Conservation (phyloP, 1,140 invertebrate genomes). For the Agrypnia vestita region DNA sequence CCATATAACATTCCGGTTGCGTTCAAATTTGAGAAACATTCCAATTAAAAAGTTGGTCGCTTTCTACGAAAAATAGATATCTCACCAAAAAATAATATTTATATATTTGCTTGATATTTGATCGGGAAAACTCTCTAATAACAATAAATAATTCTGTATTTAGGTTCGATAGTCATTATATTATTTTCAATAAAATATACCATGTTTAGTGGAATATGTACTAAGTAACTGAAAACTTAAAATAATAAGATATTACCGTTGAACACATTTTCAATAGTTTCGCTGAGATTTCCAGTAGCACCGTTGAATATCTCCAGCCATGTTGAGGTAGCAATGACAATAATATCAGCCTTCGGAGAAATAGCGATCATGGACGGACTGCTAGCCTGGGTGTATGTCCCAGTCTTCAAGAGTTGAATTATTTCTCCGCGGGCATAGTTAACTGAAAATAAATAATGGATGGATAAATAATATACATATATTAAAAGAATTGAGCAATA, state of each 20-base stretch:
- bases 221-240: too few relatives aligned
- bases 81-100: too few relatives aligned
- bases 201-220: too few relatives aligned
- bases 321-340: slow-evolving; percentile 79
- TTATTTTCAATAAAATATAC: too few relatives aligned
- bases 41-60: neutral
- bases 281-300: slow-evolving; percentile 77
- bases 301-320: slow-evolving; percentile 82
- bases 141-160: too few relatives aligned
- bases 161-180: too few relatives aligned
- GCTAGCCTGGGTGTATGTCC: slow-evolving; percentile 73
- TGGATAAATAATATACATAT: too few relatives aligned
- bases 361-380: slow-evolving; percentile 75
- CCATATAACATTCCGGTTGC: too few relatives aligned
- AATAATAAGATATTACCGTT: neutral
- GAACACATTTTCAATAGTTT: slow-evolving; percentile 78
- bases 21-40: neutral
- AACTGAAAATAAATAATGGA: slow-evolving; percentile 76
- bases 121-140: too few relatives aligned
- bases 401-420: slow-evolving; percentile 79
- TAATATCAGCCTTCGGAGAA: slow-evolving; percentile 84
- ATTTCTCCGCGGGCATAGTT: slow-evolving; percentile 86
- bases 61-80: neutral
- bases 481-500: too few relatives aligned
- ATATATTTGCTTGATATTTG: too few relatives aligned